Conservation (phyloP, 2,888 invertebrate species). For the Deilephila elpenor region DNA sequence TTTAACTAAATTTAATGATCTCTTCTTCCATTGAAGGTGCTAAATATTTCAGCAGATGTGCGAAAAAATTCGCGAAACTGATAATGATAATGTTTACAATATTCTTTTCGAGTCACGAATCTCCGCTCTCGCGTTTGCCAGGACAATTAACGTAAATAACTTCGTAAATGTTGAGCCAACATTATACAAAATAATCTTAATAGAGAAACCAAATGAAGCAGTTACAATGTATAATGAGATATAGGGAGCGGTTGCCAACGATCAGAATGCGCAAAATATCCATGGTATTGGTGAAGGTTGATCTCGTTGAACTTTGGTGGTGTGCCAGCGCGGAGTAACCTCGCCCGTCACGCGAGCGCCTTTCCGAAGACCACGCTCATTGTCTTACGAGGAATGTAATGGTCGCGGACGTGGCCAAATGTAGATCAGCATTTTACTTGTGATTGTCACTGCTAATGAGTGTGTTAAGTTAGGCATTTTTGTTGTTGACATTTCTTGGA, state of each 20-base stretch:
- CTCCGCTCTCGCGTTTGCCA: background rate
- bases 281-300: slow-evolving; percentile 44
- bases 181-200: background rate
- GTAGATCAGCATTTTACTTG: background rate
- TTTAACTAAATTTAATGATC: too few relatives aligned
- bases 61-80: background rate
- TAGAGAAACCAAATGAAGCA: background rate
- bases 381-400: slow-evolving; percentile 37
- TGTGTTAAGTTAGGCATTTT: background rate
- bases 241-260: background rate
- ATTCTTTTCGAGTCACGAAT: background rate
- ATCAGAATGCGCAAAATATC: slow-evolving; percentile 35
- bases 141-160: slow-evolving; percentile 10
- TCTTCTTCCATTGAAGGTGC: too few relatives aligned
- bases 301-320: slow-evolving; percentile 62
- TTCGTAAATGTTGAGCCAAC: background rate
- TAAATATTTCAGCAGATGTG: too few relatives aligned
- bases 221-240: slow-evolving; percentile 13
- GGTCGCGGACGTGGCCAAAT: background rate
- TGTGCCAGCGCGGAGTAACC: slow-evolving; percentile 80
- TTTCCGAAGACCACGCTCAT: slow-evolving; percentile 45
- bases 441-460: background rate
- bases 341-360: slow-evolving; percentile 55
- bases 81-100: background rate
- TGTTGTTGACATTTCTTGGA: too few relatives aligned